Percentiles rank a stretch among this genome's conserved stretches.
These are phyloP conservation scores for Scaptomyza caliginosa DNA, from an alignment of 2,888 invertebrate species.

Conservation along the genomic window DNA sequence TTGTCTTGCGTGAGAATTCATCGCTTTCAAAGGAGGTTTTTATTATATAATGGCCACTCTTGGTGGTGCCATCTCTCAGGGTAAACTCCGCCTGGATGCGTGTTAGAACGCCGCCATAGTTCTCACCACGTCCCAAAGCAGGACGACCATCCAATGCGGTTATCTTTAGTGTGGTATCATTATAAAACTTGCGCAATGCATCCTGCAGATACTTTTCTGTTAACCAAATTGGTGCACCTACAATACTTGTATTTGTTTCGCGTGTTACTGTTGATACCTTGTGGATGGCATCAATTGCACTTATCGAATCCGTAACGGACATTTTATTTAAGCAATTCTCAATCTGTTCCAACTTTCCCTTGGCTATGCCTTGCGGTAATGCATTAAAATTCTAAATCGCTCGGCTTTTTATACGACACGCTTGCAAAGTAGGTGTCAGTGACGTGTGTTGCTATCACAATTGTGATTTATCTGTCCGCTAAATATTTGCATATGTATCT, in stretches of 20 bases:
- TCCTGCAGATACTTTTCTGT: constrained; percentile 71
- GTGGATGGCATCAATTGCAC: constrained; percentile 54
- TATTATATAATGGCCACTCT: constrained; percentile 73
- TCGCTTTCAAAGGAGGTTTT: constrained; percentile 81
- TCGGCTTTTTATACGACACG: constrained; percentile 49
- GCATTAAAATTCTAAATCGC: not conserved
- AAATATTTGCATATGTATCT: constrained; percentile 29
- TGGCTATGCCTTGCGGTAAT: constrained; percentile 1
- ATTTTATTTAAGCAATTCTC: constrained; percentile 26
- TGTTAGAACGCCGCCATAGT: constrained; percentile 80
- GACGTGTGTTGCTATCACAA: constrained; percentile 19
- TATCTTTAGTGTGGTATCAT: constrained; percentile 68
- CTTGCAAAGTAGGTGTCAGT: constrained; percentile 5
- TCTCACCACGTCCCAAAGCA: constrained; percentile 82
- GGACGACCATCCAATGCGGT: constrained; percentile 58
- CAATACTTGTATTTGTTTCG: constrained; percentile 9
- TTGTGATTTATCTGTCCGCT: constrained; percentile 49
- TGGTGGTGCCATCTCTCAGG: constrained; percentile 32
- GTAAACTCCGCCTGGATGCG: constrained; percentile 70
- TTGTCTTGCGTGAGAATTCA: constrained; percentile 70
- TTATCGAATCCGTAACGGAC: constrained; percentile 70
- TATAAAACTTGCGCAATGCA: constrained; percentile 66
- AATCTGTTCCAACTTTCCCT: constrained; percentile 5
- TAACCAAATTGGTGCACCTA: constrained; percentile 76
- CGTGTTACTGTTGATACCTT: constrained; percentile 21